Evolutionary conservation across 2,113 vertebrate genomes (phyloP).

Genomic region (Thamnaconus septentrionalis): DNA sequence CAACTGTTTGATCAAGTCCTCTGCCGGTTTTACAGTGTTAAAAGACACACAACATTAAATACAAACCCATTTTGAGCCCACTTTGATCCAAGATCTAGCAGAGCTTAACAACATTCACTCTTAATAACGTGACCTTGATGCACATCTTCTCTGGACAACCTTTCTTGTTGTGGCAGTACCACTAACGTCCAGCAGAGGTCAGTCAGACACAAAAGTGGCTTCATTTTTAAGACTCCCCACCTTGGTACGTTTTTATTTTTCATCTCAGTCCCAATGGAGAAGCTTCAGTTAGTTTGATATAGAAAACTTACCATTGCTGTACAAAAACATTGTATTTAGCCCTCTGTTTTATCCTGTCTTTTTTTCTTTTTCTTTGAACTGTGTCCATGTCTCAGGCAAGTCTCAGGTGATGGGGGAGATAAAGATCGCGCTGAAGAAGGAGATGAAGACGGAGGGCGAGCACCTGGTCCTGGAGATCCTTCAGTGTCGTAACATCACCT

Average conservation of each 20-base stretch:
- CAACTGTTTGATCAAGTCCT: too few relatives aligned
- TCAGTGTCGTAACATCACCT: constrained; percentile 98
- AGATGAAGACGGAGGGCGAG: constrained; percentile 97
- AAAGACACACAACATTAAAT: too few relatives aligned
- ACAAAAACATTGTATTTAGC: too few relatives aligned
- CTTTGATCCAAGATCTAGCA: background rate
- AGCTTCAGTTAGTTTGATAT: too few relatives aligned
- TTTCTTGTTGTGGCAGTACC: background rate
- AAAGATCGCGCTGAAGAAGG: constrained; percentile 96
- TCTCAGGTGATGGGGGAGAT: constrained; percentile 98
- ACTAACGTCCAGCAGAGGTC: constrained; percentile 28
- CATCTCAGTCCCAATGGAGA: too few relatives aligned
- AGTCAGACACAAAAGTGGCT: background rate
- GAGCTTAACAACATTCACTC: background rate
- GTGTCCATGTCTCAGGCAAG: constrained; percentile 79
- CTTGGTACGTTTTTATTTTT: too few relatives aligned
- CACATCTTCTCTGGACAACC: too few relatives aligned
- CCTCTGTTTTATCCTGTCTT: too few relatives aligned
- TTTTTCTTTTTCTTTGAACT: constrained; percentile 3
- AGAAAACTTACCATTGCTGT: too few relatives aligned
- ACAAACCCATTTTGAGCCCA: too few relatives aligned
- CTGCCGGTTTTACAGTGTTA: too few relatives aligned
- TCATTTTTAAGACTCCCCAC: background rate
- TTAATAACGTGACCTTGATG: background rate
- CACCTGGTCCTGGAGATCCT: constrained; percentile 95